Evolutionary conservation across 2,888 invertebrate species (phyloP).

Genomic region (Erpobdella octoculata): DNA sequence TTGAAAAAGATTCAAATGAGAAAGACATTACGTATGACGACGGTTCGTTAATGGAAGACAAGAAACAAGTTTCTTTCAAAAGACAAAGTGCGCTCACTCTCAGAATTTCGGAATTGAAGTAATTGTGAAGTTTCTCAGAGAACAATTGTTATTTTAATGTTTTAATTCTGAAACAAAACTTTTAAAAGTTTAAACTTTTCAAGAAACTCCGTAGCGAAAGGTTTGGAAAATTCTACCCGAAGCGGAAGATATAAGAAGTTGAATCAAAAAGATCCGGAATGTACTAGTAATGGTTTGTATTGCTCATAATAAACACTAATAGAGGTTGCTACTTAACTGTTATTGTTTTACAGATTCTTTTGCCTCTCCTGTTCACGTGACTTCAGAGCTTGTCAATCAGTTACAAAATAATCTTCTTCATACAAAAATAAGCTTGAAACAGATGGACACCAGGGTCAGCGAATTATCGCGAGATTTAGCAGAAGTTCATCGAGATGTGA

Average conservation of each 20-base stretch:
- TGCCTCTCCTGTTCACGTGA: neutral
- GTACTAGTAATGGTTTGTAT: too few relatives aligned
- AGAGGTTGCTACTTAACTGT: too few relatives aligned
- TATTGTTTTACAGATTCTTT: neutral
- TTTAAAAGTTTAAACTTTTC: neutral
- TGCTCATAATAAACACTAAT: too few relatives aligned
- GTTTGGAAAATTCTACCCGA: neutral
- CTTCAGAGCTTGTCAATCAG: neutral
- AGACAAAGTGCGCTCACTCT: neutral
- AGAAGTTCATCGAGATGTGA: constrained; percentile 2
- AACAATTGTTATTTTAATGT: neutral
- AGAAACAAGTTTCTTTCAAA: neutral
- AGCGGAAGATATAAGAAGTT: neutral
- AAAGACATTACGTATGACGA: neutral
- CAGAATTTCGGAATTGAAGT: neutral
- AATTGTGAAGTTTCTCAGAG: neutral
- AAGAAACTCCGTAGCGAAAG: neutral
- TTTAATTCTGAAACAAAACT: neutral
- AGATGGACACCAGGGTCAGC: constrained; percentile 19
- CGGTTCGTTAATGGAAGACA: neutral
- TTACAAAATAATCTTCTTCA: neutral
- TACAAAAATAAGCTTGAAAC: constrained; percentile 19
- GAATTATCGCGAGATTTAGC: neutral
- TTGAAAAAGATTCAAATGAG: neutral
- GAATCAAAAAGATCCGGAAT: neutral